Evolutionary conservation across 1,140 invertebrate species (phyloP).

Genomic region (Acromyrmex charruanus): DNA sequence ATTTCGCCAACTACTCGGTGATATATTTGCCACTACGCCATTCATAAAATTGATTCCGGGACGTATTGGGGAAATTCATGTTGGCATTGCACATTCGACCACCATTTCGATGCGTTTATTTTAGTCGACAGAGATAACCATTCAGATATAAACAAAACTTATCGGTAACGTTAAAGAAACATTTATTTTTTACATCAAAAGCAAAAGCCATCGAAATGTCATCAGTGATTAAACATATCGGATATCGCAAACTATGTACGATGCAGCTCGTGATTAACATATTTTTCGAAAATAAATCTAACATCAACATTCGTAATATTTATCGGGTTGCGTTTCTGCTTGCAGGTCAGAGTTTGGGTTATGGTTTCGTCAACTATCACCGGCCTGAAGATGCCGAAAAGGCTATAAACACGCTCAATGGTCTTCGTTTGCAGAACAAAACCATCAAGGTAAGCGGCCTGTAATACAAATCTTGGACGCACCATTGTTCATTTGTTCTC

Average conservation of each 20-base stretch:
- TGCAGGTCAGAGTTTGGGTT: conserved; percentile 98
- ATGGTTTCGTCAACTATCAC: conserved; percentile 99
- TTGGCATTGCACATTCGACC: background rate
- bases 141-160: background rate
- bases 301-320: background rate
- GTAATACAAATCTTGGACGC: background rate
- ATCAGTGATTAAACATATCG: background rate
- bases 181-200: background rate
- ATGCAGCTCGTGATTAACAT: background rate
- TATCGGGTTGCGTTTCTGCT: conserved; percentile 76
- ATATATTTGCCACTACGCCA: conserved; percentile 47
- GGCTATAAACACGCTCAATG: conserved; percentile 98
- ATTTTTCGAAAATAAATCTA: conserved; percentile 1
- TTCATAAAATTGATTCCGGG: conserved; percentile 57
- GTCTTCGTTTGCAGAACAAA: conserved; percentile 99
- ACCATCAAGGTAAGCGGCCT: conserved; percentile 96
- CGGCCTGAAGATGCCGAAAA: conserved; percentile 98
- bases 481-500: background rate
- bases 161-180: background rate
- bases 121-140: background rate
- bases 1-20: conserved; percentile 52
- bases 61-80: conserved; percentile 32
- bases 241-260: background rate
- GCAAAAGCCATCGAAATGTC: background rate
- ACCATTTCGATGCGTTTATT: background rate